Evolutionary conservation across 2,888 invertebrate species (phyloP), one percentile per base, ranked within the genome.

Genomic region (Catocala fraxini): DNA sequence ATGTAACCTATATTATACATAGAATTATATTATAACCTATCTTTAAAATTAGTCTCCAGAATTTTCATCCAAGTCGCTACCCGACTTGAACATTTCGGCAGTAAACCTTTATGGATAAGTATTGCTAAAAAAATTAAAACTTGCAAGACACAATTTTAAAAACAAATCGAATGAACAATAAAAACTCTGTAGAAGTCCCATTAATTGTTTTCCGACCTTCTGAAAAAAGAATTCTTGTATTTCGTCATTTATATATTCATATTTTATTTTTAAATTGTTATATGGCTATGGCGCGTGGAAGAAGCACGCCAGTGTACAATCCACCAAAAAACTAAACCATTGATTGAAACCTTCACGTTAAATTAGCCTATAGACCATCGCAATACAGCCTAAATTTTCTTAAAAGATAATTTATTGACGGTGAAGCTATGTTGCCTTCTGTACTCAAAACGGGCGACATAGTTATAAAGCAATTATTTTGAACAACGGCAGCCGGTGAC

Each of bases 251-350:
- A 85, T 85, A 82, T 82, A 82, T 83, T 82, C 79, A 80, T 84
- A 77, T 80, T 79, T 84, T 85, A 83, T 83, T 79, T 77, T 75
- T 65, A 67, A 85, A 89, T 89, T 75, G 87, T 81, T 91, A 91
- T 92, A 91, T 65, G 69, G 65, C 85, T 59, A 65, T 67, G 89
- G 89, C 92, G 91, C 89, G 92, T 90, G 92, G 88, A 84, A 56
- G 89, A 83, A 89, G 84, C 85, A 77, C 84, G 92, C 88, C 89
- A 56, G 12, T 45, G 59, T 65, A 68, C 72, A 72, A 42, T 47
- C 51, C 35, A 25, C 54, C 55, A 47, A 53, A 46, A 34, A 52
- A 61, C n/a, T 12, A 25, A 33, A 45, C 35, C 6, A 35, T 11
- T 34, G 7, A 2, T 25, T 34, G 9, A 5, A 6, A 41, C 4